Base-by-base conservation (phyloP, 2,888 invertebrate genomes). In the Chrysolina haemoptera region DNA sequence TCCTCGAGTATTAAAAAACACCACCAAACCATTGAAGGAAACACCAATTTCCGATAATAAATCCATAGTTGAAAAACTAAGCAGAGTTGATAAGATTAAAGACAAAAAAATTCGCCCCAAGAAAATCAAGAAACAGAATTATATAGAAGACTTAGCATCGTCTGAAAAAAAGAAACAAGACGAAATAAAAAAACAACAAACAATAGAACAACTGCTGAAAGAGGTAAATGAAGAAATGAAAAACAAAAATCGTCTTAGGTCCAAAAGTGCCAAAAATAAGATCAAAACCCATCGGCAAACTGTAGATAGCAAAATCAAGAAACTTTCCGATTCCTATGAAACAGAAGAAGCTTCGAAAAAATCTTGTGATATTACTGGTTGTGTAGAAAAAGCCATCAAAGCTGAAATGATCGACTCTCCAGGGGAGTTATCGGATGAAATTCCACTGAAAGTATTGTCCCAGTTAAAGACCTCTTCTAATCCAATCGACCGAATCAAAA, bases 101-200 rank as follows among this genome's bases (percentile, higher is more conserved):
- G 22, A 35, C 11, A 62, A 48, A 43, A 68, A 14, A 40, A 9
- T n/a, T 14, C 59, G 40, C 48, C 35, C 41, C 64, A 70, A 85
- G 84, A 73, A 83, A 81, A 40, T 40, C n/a, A 59, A 59, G 76
- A 2, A 82, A 83, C 82, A 83, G 40, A 85, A 86, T 79, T 46
- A 72, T 68, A 82, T 82, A 67, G 80, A 78, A n/a, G 83, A 84
- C 83, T 69, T 75, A 76, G 74, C 72, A 69, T 18, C 68, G 46
- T 22, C 40, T 63, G n/a, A 85, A 70, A 85, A 84, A 70, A 84
- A 84, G 8, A 71, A 74, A 14, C 68, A 71, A 85, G 40, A 86
- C 85, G 76, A 76, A 64, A 71, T 76, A 22, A 76, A 75, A 64
- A 78, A 77, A 69, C 72, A 72, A 35, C 74, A 77, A 71, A 75